Evolutionary conservation across 2,113 vertebrate genomes (phyloP), one percentile per base, ranked within the genome.

Genomic region (Ailuropoda melanoleuca): DNA sequence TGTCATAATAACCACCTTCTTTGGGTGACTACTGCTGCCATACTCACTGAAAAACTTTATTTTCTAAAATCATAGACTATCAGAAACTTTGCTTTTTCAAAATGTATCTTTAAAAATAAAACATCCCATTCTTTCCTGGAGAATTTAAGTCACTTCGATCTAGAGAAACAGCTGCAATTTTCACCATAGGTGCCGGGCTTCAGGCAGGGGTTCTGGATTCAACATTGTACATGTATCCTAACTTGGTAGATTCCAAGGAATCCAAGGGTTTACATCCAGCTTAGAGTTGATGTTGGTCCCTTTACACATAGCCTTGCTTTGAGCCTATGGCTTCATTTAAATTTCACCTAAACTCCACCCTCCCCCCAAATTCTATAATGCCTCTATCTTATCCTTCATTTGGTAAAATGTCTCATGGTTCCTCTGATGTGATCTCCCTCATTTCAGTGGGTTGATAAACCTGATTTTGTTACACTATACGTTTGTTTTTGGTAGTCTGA

Each of bases 41-140:
- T 78, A 83, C 60, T 90, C 64, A 60, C 43, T 93, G 31, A 89
- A 29, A 92, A 86, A 64, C 58, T 85, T 75, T n/a, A 43, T 93
- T 85, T 70, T 90, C 64, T 87, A 86, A 96, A 94, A 85, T 43
- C 80, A 58, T 86, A 50, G 62, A 74, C 53, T 72, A 74, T 90
- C n/a, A 85, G 86, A 91, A 94, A 68, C 64, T 60, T 88, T 23
- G 24, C 60, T 66, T 4, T 92, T 72, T 81, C 55, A 96, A 96
- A 94, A 68, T 68, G 46, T n/a, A 19, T 19, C 66, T n/a, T 68
- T 68, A 87, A 72, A 37, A 83, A 68, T 78, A 84, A 95, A 80
- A 50, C 50, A 85, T 56, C 29, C 1, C 13, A 50, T n/a, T 80
- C 81, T 68, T 95, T 56, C 86, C 34, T 82, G 29, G 14, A 93